A percentile compares a stretch with the other conserved stretches of the same genome.
Evolutionary conservation across 2,797 vertebrate species (phyloP).

Genomic region (Pseudopleuronectes americanus): DNA sequence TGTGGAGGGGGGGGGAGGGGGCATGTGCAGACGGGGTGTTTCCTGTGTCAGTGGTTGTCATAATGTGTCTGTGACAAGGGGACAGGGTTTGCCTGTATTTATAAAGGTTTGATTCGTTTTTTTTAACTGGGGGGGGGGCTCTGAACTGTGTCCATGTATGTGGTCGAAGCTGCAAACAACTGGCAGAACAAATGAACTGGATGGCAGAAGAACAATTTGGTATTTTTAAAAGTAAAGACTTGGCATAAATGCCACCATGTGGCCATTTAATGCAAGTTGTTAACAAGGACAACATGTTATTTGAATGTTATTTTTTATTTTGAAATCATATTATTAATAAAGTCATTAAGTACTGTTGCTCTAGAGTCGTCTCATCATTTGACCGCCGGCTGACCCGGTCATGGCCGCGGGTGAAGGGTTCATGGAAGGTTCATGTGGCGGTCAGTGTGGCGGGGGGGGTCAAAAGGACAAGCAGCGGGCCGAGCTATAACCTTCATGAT

Average conservation of each 20-base stretch:
- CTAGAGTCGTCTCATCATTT: slow-evolving; percentile 44
- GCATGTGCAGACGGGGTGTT: slow-evolving; percentile 66
- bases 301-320: slow-evolving; percentile 87
- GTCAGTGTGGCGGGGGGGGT: slow-evolving; percentile 54
- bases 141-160: slow-evolving; percentile 64
- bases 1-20: slow-evolving; percentile 40
- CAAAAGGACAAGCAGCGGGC: slow-evolving; percentile 68
- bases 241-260: slow-evolving; percentile 87
- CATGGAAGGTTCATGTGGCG: slow-evolving; percentile 58
- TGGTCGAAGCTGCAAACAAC: slow-evolving; percentile 57
- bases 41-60: slow-evolving; percentile 79
- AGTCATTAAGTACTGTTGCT: slow-evolving; percentile 86
- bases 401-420: slow-evolving; percentile 45
- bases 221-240: slow-evolving; percentile 77
- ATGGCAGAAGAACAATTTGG: slow-evolving; percentile 79
- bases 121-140: slow-evolving; percentile 20
- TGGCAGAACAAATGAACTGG: slow-evolving; percentile 76
- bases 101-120: slow-evolving; percentile 63
- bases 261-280: slow-evolving; percentile 86
- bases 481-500: slow-evolving; percentile 29
- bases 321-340: slow-evolving; percentile 89
- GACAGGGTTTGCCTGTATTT: slow-evolving; percentile 81
- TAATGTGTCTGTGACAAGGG: slow-evolving; percentile 78
- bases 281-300: slow-evolving; percentile 83
- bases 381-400: slow-evolving; percentile 60